Conservation (phyloP, 2,888 invertebrate genomes). For the Mallateleia sp. region DNA sequence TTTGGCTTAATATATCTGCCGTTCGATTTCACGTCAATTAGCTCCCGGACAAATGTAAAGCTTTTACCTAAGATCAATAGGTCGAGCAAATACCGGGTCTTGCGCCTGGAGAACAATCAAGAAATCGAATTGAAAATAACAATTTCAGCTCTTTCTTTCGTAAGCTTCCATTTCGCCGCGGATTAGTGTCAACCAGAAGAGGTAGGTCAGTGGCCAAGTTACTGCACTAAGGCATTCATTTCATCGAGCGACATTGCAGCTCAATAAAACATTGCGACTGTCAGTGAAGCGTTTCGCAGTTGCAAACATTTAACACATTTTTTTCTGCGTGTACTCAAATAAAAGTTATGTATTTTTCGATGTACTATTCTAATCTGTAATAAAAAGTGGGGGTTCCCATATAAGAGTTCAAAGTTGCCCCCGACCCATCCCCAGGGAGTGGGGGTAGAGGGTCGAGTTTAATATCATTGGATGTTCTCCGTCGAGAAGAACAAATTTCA, state of each 20-base stretch:
- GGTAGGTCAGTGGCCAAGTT: slow-evolving; percentile 71
- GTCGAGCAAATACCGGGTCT: slow-evolving; percentile 48
- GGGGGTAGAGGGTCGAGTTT: too few relatives aligned
- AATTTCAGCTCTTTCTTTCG: slow-evolving; percentile 74
- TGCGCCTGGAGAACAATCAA: slow-evolving; percentile 60
- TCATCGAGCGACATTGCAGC: slow-evolving; percentile 72
- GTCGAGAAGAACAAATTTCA: too few relatives aligned
- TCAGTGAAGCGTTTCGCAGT: slow-evolving; percentile 74
- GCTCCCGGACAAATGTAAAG: slow-evolving; percentile 43
- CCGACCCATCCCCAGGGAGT: too few relatives aligned
- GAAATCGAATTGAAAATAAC: slow-evolving; percentile 74
- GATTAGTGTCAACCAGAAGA: slow-evolving; percentile 71
- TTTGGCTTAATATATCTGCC: too few relatives aligned
- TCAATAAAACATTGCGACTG: slow-evolving; percentile 66
- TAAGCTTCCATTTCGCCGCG: slow-evolving; percentile 73
- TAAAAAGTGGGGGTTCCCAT: too few relatives aligned
- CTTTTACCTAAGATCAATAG: slow-evolving; percentile 50
- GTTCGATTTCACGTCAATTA: slow-evolving; percentile 64
- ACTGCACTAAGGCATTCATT: slow-evolving; percentile 75
- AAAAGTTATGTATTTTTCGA: too few relatives aligned
- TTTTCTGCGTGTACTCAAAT: too few relatives aligned
- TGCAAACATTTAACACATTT: slow-evolving; percentile 66
- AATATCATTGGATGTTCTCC: too few relatives aligned
- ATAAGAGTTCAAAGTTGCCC: too few relatives aligned
- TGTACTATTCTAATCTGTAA: too few relatives aligned